These are phyloP conservation scores for Gonocerus acuteangulatus DNA, from an alignment of 2,888 invertebrate genomes.

Conservation along the genomic window DNA sequence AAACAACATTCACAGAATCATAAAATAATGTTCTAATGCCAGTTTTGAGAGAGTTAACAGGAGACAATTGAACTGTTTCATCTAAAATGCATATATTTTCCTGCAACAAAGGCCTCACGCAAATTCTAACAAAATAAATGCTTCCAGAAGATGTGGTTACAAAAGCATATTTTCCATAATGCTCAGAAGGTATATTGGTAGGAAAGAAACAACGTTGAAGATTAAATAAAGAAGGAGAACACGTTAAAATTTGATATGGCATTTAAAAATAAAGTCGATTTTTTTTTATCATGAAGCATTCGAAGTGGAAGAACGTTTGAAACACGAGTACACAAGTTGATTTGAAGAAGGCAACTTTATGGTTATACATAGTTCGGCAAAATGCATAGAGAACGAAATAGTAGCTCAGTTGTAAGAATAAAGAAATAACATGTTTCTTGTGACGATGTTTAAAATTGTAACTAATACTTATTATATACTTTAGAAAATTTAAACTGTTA, in stretches of 20 bases:
- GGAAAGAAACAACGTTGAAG: constrained; percentile 27
- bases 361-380: too few relatives aligned
- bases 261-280: constrained; percentile 4
- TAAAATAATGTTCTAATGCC: constrained; percentile 9
- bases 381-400: too few relatives aligned
- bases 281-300: too few relatives aligned
- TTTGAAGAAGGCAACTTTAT: too few relatives aligned
- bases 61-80: constrained; percentile 34
- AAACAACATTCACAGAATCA: constrained; percentile 31
- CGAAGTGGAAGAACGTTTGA: too few relatives aligned
- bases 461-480: too few relatives aligned
- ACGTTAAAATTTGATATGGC: constrained; percentile 1
- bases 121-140: constrained; percentile 35
- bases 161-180: constrained; percentile 32
- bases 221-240: constrained; percentile 15
- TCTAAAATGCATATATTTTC: constrained; percentile 34
- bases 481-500: too few relatives aligned
- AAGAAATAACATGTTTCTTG: too few relatives aligned
- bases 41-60: constrained; percentile 1
- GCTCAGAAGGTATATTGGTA: not conserved
- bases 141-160: constrained; percentile 24
- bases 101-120: constrained; percentile 30
- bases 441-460: too few relatives aligned
- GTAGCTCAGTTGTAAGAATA: too few relatives aligned
- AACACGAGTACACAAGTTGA: too few relatives aligned